Percentiles rank a stretch among this genome's conserved stretches.
Evolutionary conservation across 2,888 invertebrate species (phyloP).

Genomic region (Leptura quadrifasciata): DNA sequence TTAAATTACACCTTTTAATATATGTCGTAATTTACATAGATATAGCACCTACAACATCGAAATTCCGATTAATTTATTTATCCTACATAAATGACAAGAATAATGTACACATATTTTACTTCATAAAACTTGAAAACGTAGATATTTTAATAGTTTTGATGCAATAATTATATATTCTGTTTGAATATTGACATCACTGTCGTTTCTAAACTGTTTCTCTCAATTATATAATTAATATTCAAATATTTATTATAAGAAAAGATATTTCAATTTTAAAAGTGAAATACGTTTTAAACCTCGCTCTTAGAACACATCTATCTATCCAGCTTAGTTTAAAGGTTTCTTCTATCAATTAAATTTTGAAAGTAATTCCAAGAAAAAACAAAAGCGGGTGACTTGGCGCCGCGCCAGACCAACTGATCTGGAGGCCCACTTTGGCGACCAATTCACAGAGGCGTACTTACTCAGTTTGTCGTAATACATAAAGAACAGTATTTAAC

Average conservation of each 20-base stretch:
- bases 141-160: too few relatives aligned
- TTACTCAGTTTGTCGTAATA: neutral
- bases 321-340: constrained; percentile 21
- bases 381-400: constrained; percentile 45
- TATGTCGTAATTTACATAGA: neutral
- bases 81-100: neutral
- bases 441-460: constrained; percentile 33
- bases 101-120: too few relatives aligned
- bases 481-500: neutral
- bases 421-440: constrained; percentile 51
- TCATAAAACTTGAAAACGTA: too few relatives aligned
- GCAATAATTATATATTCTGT: too few relatives aligned
- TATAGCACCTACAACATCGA: neutral
- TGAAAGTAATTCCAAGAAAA: constrained; percentile 58
- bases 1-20: neutral
- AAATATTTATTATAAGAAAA: neutral
- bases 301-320: constrained; percentile 6
- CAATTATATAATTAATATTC: neutral
- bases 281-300: neutral
- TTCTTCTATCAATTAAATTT: constrained; percentile 43
- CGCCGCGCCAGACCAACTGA: constrained; percentile 52
- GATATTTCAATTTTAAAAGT: neutral
- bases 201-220: neutral
- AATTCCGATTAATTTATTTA: neutral
- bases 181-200: too few relatives aligned